Conservation (phyloP, 2,888 invertebrate genomes). For the Pristionchus maxplancki region DNA sequence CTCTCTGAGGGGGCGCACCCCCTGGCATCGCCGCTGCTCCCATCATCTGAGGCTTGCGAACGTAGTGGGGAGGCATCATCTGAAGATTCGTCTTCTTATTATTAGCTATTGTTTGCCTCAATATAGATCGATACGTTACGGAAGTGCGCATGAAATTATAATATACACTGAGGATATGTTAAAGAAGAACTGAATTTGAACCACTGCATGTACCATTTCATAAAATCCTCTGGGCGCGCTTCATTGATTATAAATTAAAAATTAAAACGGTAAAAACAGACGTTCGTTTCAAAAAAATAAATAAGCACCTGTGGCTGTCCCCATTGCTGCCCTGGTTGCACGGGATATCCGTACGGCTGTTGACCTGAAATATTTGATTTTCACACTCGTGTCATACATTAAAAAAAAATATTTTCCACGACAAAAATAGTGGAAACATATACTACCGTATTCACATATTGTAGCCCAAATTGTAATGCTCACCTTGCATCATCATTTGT, state of each 20-base stretch:
- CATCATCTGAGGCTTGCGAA: conserved; percentile 34
- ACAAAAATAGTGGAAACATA: not conserved
- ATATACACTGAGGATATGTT: too few species aligned
- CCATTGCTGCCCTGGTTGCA: not conserved
- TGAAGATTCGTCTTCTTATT: too few species aligned
- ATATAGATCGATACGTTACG: too few species aligned
- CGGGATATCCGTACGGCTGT: conserved; percentile 33
- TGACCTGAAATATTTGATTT: not conserved
- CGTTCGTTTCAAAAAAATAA: too few species aligned
- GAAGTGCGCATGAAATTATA: too few species aligned
- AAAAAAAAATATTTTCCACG: not conserved
- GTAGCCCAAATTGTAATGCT: not conserved
- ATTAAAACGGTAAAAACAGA: too few species aligned
- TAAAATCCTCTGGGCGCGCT: too few species aligned
- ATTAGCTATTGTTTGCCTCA: too few species aligned
- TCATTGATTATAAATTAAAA: not conserved
- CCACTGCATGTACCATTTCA: too few species aligned
- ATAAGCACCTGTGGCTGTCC: not conserved
- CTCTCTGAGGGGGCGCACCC: not conserved
- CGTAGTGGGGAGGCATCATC: conserved; percentile 19
- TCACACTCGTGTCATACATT: not conserved
- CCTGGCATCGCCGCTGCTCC: not conserved
- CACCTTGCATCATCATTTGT: conserved; percentile 40
- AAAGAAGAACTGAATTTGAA: too few species aligned
- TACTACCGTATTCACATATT: not conserved